A percentile compares a stretch with the other conserved stretches of the same genome.
Evolutionary conservation across 2,797 vertebrate genomes (phyloP).

Genomic region (Adelosebastes latens): DNA sequence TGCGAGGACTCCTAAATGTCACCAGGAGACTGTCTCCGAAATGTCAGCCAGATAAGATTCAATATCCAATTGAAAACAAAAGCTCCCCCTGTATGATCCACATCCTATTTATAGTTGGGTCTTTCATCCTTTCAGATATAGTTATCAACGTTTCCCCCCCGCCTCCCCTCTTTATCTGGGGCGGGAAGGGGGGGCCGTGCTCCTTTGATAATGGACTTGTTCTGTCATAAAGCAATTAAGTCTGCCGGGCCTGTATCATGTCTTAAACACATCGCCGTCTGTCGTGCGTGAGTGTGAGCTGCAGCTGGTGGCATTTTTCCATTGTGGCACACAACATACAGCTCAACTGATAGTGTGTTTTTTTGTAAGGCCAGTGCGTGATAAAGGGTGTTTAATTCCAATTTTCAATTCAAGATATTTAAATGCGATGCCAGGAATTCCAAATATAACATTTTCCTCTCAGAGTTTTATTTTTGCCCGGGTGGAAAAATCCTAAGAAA

Average conservation of each 20-base stretch:
- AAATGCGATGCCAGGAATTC: neutral
- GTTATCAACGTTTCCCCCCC: conserved; percentile 45
- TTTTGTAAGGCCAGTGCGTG: neutral
- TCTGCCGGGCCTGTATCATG: conserved; percentile 31
- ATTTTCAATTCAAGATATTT: neutral
- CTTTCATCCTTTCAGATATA: conserved; percentile 57
- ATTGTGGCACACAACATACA: neutral
- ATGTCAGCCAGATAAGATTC: conserved; percentile 76
- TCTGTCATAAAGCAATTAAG: conserved; percentile 68
- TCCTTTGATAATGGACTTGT: conserved; percentile 64
- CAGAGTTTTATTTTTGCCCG: neutral
- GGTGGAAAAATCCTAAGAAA: conserved; percentile 21
- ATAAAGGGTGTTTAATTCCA: neutral
- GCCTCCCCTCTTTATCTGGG: conserved; percentile 37
- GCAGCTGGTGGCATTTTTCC: conserved; percentile 45
- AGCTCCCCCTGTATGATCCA: conserved; percentile 41
- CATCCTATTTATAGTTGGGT: conserved; percentile 53
- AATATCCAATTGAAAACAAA: conserved; percentile 70
- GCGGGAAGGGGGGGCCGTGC: neutral
- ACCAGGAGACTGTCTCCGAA: conserved; percentile 60
- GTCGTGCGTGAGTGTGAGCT: neutral
- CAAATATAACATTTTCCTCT: neutral
- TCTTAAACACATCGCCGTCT: conserved; percentile 36
- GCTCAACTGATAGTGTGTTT: neutral
- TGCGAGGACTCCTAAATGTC: conserved; percentile 74